phyloP scores from a whole-genome alignment of 2,888 invertebrate species.

The Oxycera nigricornis region DNA sequence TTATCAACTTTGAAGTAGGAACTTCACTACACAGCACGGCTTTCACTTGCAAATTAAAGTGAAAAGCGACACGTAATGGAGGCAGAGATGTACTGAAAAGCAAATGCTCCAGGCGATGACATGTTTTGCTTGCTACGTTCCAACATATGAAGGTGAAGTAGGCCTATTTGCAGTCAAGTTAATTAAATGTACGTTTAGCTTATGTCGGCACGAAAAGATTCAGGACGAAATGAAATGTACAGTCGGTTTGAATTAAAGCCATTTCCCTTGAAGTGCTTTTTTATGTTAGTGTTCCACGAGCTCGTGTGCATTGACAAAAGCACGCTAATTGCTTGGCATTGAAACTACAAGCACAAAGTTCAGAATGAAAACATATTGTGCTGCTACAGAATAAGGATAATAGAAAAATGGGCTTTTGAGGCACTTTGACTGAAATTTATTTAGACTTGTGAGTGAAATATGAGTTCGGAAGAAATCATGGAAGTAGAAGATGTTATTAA shows the following conservation, averaged over 20 bases:
- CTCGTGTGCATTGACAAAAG: too few species aligned
- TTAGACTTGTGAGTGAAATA: too few species aligned
- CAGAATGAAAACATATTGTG: too few species aligned
- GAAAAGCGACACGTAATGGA: not conserved
- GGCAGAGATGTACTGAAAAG: not conserved
- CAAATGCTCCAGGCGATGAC: not conserved
- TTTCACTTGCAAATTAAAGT: conserved; percentile 32
- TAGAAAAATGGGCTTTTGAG: too few species aligned
- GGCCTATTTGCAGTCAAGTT: conserved; percentile 32
- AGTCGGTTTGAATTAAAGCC: not conserved
- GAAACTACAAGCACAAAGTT: too few species aligned
- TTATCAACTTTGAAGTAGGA: conserved; percentile 22
- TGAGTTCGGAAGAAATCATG: too few species aligned
- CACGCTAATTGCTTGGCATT: too few species aligned
- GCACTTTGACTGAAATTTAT: too few species aligned
- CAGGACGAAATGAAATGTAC: not conserved
- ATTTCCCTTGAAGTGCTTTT: not conserved
- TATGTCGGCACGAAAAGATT: not conserved
- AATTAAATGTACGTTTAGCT: conserved; percentile 28
- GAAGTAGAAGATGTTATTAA: too few species aligned
- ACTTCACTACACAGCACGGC: not conserved
- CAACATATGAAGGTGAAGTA: conserved; percentile 3
- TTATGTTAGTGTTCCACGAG: not conserved
- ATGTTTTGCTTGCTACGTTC: conserved; percentile 12
- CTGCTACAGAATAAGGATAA: too few species aligned